A percentile compares a stretch with the other conserved stretches of the same genome.
Evolutionary conservation across 2,888 invertebrate species (phyloP).

Genomic region (Drepana falcataria): DNA sequence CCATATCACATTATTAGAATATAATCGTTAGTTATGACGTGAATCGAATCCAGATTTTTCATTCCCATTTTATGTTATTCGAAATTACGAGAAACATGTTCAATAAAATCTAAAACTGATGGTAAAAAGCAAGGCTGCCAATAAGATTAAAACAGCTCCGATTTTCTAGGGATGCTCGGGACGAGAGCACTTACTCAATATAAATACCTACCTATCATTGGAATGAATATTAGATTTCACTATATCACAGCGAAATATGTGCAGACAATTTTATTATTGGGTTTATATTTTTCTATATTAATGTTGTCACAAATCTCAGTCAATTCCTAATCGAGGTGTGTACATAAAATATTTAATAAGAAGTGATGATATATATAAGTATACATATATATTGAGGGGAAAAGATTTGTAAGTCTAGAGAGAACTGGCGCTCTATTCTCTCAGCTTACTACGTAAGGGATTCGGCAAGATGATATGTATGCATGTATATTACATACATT

Average conservation of each 20-base stretch:
- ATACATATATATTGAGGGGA: no score
- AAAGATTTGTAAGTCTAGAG: no score
- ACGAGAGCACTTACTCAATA: conserved; percentile 43
- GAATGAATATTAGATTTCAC: conserved; percentile 69
- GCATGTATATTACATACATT: no score
- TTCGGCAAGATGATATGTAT: no score
- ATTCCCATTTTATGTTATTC: background rate
- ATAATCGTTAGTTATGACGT: background rate
- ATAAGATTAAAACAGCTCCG: conserved; percentile 37
- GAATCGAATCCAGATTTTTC: background rate
- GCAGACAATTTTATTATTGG: conserved; percentile 22
- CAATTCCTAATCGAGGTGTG: no score
- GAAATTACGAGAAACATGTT: background rate
- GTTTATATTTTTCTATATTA: background rate
- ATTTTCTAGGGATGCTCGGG: conserved; percentile 33
- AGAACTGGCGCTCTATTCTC: no score
- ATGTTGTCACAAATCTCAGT: background rate
- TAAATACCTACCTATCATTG: conserved; percentile 56
- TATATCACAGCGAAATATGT: conserved; percentile 39
- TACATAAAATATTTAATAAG: no score
- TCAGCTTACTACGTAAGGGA: no score
- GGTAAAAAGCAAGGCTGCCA: conserved; percentile 25
- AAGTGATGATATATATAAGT: no score
- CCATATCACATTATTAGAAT: no score
- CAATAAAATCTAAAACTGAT: conserved; percentile 3